phyloP scores from a whole-genome alignment of 64 coral and sea anemone genomes.

The Dendronephthya gigantea region DNA sequence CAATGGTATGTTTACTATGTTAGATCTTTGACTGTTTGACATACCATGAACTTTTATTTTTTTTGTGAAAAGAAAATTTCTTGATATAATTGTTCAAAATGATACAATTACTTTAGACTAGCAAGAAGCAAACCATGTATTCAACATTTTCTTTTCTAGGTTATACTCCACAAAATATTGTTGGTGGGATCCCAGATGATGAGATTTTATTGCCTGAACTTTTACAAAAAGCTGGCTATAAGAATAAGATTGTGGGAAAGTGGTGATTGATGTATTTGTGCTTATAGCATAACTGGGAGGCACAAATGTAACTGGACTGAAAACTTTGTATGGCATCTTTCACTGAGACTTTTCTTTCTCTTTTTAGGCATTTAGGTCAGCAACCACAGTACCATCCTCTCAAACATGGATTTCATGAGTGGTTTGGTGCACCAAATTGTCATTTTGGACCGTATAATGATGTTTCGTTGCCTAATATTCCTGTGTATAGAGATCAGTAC shows the following conservation, averaged over 20 bases:
- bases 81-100: too few species aligned
- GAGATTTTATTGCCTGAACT: slow-evolving; percentile 49
- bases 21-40: too few species aligned
- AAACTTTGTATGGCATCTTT: too few species aligned
- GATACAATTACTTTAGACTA: too few species aligned
- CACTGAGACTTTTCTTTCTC: background rate
- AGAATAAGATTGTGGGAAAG: slow-evolving; percentile 57
- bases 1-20: slow-evolving; percentile 53
- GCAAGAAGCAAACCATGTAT: background rate
- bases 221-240: slow-evolving; percentile 47
- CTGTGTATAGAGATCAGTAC: slow-evolving; percentile 44
- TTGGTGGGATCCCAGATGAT: slow-evolving; percentile 53
- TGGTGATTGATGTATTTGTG: slow-evolving; percentile 10
- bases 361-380: slow-evolving; percentile 50
- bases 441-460: slow-evolving; percentile 68
- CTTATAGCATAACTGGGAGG: too few species aligned
- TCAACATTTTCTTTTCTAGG: background rate
- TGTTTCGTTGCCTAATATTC: slow-evolving; percentile 42
- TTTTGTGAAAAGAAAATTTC: too few species aligned
- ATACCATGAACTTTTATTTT: too few species aligned
- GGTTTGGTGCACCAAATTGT: slow-evolving; percentile 63
- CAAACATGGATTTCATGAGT: slow-evolving; percentile 65
- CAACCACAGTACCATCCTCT: slow-evolving; percentile 45
- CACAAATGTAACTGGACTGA: too few species aligned
- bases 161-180: slow-evolving; percentile 59